Conservation (phyloP, 35 echinoderm and acorn worm species). For the Heliocidaris erythrogramma region DNA sequence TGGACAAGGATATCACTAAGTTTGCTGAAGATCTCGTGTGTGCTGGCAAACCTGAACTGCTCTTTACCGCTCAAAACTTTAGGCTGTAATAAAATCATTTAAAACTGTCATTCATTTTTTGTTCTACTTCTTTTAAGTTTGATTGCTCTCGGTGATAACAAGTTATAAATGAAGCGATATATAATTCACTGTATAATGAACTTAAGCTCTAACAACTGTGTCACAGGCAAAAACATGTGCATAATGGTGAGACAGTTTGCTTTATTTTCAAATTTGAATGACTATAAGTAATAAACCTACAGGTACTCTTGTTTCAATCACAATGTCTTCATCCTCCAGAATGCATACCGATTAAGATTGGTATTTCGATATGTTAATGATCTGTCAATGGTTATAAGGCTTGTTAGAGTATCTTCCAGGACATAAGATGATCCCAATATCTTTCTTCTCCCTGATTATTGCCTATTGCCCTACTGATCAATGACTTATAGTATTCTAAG, state of each 20-base stretch:
- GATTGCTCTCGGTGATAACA: neutral
- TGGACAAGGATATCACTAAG: conserved; percentile 71
- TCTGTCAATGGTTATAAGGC: no score
- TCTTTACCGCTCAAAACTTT: conserved; percentile 73
- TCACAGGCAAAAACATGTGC: neutral
- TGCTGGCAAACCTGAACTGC: conserved; percentile 73
- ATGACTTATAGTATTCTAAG: no score
- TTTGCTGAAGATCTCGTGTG: conserved; percentile 78
- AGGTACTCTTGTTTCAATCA: no score
- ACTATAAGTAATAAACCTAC: no score
- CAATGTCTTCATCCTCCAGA: no score
- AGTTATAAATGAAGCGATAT: neutral
- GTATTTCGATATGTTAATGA: no score
- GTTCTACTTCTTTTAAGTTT: no score
- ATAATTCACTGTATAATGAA: neutral
- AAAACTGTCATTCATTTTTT: neutral
- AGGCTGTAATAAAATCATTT: conserved; percentile 47
- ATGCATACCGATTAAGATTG: no score
- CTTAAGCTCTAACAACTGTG: neutral
- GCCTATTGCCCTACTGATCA: no score
- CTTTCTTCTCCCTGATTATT: no score
- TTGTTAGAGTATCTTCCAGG: no score
- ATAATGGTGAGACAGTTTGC: neutral
- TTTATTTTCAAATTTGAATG: neutral
- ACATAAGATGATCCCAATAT: no score